Conservation (phyloP, 2,113 vertebrate genomes). For the Campylomormyrus tamandua region DNA sequence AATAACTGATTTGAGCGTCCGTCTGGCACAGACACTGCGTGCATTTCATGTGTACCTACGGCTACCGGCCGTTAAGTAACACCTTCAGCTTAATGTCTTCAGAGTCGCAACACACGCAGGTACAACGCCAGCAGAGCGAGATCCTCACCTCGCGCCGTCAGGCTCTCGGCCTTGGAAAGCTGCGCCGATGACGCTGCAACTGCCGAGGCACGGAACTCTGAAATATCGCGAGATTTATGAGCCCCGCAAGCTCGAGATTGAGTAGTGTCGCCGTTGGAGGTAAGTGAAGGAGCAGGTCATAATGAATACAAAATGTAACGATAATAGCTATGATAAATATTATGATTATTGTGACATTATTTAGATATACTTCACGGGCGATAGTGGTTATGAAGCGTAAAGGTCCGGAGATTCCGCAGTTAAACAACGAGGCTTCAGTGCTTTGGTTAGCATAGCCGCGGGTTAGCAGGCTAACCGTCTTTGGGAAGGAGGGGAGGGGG, state of each 20-base stretch:
- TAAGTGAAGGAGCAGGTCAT: conserved; percentile 52
- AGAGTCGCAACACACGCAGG: neutral
- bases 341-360: neutral
- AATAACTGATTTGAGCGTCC: neutral
- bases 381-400: neutral
- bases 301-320: neutral
- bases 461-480: conserved; percentile 1
- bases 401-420: neutral
- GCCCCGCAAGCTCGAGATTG: conserved; percentile 44
- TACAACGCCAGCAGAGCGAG: neutral
- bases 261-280: conserved; percentile 53
- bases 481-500: neutral
- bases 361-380: neutral
- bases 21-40: neutral
- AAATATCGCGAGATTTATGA: conserved; percentile 17
- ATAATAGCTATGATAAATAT: neutral
- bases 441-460: neutral
- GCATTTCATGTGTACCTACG: neutral
- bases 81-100: neutral
- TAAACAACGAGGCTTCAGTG: neutral
- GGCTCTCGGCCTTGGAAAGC: neutral
- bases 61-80: neutral
- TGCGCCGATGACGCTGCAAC: neutral
- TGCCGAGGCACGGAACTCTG: neutral
- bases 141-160: neutral